phyloP scores from a whole-genome alignment of 2,113 vertebrate genomes.

The Lagopus muta region DNA sequence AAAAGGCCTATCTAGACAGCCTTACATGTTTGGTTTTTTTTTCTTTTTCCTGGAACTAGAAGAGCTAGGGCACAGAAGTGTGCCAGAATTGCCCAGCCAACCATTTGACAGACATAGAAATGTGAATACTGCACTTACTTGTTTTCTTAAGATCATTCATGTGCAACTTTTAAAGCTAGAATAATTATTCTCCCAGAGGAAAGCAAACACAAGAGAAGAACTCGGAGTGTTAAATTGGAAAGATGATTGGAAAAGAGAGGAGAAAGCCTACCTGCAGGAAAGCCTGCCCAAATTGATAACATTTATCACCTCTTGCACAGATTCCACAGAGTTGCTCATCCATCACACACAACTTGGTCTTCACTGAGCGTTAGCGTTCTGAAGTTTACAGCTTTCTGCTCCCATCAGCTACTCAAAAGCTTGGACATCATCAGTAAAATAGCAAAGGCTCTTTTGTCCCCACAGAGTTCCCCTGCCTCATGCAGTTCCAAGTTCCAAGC shows the following conservation, averaged over 20 bases:
- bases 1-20: slow-evolving; percentile 21
- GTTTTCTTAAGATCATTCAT: slow-evolving; percentile 29
- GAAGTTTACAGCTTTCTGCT: background rate
- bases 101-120: slow-evolving; percentile 24
- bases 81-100: slow-evolving; percentile 47
- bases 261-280: background rate
- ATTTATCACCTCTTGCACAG: background rate
- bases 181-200: slow-evolving; percentile 18
- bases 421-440: background rate
- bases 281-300: background rate
- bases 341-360: background rate
- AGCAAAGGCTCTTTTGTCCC: background rate
- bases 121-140: background rate
- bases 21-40: background rate
- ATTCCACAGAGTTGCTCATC: background rate
- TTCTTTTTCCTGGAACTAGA: background rate
- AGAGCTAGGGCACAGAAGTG: background rate
- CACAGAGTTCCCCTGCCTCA: background rate
- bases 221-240: background rate
- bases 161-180: slow-evolving; percentile 1
- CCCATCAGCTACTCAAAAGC: background rate
- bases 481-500: no score
- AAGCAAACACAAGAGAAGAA: background rate
- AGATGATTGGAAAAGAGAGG: background rate
- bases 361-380: background rate